Evolutionary conservation across 1,140 invertebrate species (phyloP), one percentile per base, ranked within the genome.

Genomic region (Cydia pomonella): DNA sequence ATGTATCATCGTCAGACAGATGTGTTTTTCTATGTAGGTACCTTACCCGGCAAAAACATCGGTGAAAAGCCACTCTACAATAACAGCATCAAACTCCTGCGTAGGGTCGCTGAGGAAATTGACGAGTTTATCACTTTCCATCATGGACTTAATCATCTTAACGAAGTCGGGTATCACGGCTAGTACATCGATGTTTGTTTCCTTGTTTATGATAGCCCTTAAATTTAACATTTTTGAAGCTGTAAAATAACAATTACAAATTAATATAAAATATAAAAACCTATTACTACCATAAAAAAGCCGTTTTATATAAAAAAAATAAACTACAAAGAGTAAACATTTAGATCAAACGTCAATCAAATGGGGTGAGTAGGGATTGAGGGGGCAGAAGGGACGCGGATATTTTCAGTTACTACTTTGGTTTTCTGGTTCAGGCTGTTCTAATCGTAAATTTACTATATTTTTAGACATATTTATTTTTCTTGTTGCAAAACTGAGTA

Each of bases 11-110:
- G 2, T 29, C 2, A 29, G 4, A 29, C 6, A 41, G 38, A 2
- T 41, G 38, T 41, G 41, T 44, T 13, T 44, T 44, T 16, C 41
- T 44, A 10, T 16, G 12, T 13, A 50, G n/a, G 16, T 50, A 50
- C 12, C 75, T 76, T 73, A 82, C 82, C 80, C 79, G 44, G 77
- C 69, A 64, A 77, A 80, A 3, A 80, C 1, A 50, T 82, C 79
- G n/a, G 50, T 78, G 59, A 76, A 78, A 73, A 82, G 80, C 77
- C 80, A 80, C 33, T 85, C 79, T 16, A 62, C 69, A 53, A 85
- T 77, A 7, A 83, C 78, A 1, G 73, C 75, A 53, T 84, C 80
- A 33, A 83, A 86, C 1, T 73, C 41, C 66, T 79, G 73, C 13
- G 44, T 64, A 1, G 77, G 33, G 69, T 84, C 76, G 21, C 76